Percentiles rank a stretch among this genome's conserved stretches.
phyloP scores from a whole-genome alignment of 2,888 invertebrate genomes.

The Tetragonisca angustula region DNA sequence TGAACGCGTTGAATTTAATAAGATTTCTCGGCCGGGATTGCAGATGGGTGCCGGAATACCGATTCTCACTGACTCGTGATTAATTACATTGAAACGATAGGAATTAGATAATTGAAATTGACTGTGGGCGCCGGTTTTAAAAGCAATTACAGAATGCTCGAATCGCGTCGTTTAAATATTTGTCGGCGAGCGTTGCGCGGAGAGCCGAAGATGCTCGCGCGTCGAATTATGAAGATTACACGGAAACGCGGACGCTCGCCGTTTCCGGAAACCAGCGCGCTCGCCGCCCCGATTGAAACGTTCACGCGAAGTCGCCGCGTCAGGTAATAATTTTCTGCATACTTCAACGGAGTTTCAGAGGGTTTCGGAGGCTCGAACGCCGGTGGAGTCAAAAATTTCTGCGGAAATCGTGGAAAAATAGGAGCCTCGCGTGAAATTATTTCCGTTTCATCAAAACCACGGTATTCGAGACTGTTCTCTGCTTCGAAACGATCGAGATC shows the following conservation, averaged over 20 bases:
- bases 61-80: not conserved
- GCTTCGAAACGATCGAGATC: not conserved
- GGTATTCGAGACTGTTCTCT: not conserved
- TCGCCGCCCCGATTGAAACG: conserved; percentile 14
- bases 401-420: not conserved
- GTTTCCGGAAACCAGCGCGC: conserved; percentile 1
- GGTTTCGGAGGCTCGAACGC: not conserved
- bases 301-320: conserved; percentile 5
- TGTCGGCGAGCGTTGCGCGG: conserved; percentile 12
- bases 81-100: conserved; percentile 25
- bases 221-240: conserved; percentile 31
- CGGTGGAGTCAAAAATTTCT: conserved; percentile 7
- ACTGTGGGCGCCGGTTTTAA: conserved; percentile 2
- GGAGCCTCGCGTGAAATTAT: not conserved
- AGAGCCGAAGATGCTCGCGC: not conserved
- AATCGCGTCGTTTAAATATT: conserved; percentile 32
- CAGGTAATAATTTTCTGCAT: conserved; percentile 14
- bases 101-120: conserved; percentile 32
- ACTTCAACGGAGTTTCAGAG: conserved; percentile 4
- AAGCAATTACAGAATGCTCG: conserved; percentile 24
- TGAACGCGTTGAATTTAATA: not conserved
- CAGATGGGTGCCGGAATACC: too few relatives aligned
- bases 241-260: conserved; percentile 9
- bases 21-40: not conserved
- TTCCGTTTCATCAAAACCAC: not conserved